phyloP scores from a whole-genome alignment of 2,113 vertebrate genomes.

The Paramisgurnus dabryanus region DNA sequence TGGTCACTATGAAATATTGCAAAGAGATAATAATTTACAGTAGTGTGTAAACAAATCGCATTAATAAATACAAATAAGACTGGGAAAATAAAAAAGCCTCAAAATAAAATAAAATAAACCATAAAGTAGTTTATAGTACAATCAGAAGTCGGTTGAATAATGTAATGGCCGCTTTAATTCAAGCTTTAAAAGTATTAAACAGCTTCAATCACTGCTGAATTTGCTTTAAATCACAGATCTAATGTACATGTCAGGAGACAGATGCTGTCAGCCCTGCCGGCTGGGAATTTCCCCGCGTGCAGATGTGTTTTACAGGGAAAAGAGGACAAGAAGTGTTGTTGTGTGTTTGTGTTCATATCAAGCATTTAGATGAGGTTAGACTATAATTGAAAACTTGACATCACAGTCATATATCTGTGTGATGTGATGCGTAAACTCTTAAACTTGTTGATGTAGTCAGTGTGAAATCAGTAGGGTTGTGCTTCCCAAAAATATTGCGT shows the following conservation, averaged over 20 bases:
- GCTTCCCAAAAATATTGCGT: neutral
- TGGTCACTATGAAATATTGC: neutral
- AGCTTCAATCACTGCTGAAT: neutral
- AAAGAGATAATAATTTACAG: neutral
- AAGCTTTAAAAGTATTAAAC: neutral
- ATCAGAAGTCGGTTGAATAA: neutral
- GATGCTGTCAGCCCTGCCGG: slow-evolving; percentile 21
- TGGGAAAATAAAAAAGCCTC: too few relatives aligned
- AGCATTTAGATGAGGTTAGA: slow-evolving; percentile 44
- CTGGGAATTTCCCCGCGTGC: slow-evolving; percentile 31
- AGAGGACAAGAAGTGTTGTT: slow-evolving; percentile 1
- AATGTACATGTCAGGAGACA: slow-evolving; percentile 27
- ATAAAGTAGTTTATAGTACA: neutral
- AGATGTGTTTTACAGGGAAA: slow-evolving; percentile 30
- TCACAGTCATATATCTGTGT: slow-evolving; percentile 10
- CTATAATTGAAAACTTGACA: slow-evolving; percentile 34
- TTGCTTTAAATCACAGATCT: slow-evolving; percentile 24
- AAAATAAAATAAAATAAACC: neutral
- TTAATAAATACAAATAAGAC: too few relatives aligned
- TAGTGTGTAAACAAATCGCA: too few relatives aligned
- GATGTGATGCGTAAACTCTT: neutral
- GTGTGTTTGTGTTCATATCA: slow-evolving; percentile 11
- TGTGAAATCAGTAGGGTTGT: neutral
- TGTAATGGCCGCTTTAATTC: neutral
- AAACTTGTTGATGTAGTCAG: neutral